Conservation (phyloP, 2,113 vertebrate genomes). For the Cervus canadensis region DNA sequence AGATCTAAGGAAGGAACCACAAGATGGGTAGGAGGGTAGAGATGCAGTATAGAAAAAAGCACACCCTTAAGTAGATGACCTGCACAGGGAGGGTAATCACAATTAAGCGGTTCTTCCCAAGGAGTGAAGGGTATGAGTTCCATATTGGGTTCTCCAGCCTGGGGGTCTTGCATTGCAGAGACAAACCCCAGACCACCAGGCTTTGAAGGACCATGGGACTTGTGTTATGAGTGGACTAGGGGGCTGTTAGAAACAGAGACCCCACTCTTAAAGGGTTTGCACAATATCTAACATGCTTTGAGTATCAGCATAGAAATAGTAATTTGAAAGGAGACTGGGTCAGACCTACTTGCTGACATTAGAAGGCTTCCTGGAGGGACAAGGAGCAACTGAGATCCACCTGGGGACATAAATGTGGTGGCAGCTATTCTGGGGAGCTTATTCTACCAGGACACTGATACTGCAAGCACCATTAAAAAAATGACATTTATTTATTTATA, state of each 20-base stretch:
- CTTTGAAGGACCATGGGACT: not conserved
- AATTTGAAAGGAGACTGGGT: not conserved
- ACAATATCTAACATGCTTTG: not conserved
- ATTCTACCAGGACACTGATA: not conserved
- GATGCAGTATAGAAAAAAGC: not conserved
- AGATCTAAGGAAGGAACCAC: not conserved
- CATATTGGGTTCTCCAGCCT: not conserved
- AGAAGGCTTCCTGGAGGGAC: not conserved
- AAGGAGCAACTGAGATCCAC: not conserved
- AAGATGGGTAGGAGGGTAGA: not conserved
- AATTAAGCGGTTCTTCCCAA: not conserved
- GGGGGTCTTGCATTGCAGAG: not conserved
- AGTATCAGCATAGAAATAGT: not conserved
- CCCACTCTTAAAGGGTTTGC: not conserved
- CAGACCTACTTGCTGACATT: not conserved
- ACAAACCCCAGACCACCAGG: not conserved
- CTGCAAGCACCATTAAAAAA: not conserved
- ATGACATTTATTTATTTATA: not conserved
- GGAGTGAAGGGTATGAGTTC: not conserved
- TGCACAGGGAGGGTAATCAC: not conserved
- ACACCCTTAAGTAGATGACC: not conserved
- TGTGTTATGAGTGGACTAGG: not conserved
- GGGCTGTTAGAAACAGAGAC: not conserved
- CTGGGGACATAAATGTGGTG: not conserved
- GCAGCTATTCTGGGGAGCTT: not conserved